A percentile compares a stretch with the other conserved stretches of the same genome.
Conservation (phyloP, 2,113 vertebrate species). For the Hemicordylus capensis region DNA sequence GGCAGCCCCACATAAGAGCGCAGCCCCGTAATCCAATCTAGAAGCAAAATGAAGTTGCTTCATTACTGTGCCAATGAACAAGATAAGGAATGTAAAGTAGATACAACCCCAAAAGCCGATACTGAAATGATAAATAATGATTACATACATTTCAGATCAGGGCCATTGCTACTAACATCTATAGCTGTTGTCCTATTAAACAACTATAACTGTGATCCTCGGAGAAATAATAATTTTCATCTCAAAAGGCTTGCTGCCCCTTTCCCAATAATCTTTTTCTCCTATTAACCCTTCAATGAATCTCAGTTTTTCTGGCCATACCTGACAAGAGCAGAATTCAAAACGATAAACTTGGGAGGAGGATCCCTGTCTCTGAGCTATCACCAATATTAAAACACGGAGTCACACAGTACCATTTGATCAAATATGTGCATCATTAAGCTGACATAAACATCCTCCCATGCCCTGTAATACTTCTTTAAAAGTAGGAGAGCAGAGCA, state of each 20-base stretch:
- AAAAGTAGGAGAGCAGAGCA: conserved; percentile 75
- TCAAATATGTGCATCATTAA: conserved; percentile 67
- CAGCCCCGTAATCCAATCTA: too few species aligned
- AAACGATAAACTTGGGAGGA: conserved; percentile 48
- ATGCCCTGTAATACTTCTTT: conserved; percentile 73
- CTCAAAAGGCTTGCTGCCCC: neutral
- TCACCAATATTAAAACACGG: conserved; percentile 6
- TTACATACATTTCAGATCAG: neutral
- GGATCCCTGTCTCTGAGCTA: neutral
- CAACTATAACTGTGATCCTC: neutral
- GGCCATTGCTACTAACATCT: neutral
- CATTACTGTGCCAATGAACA: neutral
- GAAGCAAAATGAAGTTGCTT: neutral
- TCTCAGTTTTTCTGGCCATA: conserved; percentile 43
- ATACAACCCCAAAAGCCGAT: neutral
- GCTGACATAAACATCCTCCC: conserved; percentile 71
- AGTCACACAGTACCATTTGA: conserved; percentile 54
- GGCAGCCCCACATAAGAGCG: too few species aligned
- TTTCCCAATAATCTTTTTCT: conserved; percentile 17
- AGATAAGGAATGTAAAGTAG: neutral
- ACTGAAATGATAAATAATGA: neutral
- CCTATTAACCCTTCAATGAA: conserved; percentile 34
- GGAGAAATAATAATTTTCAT: neutral
- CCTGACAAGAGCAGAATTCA: conserved; percentile 53
- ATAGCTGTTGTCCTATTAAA: neutral